Evolutionary conservation across 2,888 invertebrate species (phyloP).

Genomic region (Tinea pellionella): DNA sequence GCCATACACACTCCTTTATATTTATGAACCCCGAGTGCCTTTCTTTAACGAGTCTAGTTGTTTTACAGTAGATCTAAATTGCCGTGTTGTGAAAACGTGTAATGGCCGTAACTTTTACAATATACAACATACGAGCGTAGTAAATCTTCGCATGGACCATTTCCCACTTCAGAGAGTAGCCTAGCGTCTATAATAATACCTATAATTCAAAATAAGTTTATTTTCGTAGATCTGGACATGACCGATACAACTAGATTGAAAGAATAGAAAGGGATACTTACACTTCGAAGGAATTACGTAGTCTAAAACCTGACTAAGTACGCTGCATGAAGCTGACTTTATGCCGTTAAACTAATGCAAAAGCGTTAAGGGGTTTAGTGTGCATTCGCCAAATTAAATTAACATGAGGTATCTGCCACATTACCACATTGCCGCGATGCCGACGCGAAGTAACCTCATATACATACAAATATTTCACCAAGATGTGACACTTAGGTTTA

Average conservation of each 20-base stretch:
- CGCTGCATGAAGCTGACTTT: no score
- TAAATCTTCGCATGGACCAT: neutral
- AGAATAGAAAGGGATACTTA: no score
- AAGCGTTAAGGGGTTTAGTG: neutral
- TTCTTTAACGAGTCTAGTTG: slow-evolving; percentile 11
- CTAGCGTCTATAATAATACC: neutral
- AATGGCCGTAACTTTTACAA: slow-evolving; percentile 3
- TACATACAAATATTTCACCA: slow-evolving; percentile 7
- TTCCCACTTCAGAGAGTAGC: neutral
- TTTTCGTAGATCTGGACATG: neutral
- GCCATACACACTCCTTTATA: slow-evolving; percentile 14
- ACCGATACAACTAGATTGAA: neutral
- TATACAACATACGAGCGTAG: slow-evolving; percentile 5
- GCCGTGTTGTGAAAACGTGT: neutral
- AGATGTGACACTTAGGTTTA: slow-evolving; percentile 4
- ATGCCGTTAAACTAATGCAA: neutral
- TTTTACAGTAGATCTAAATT: slow-evolving; percentile 1
- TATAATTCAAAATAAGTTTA: neutral
- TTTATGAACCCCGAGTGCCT: slow-evolving; percentile 12
- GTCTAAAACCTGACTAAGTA: no score
- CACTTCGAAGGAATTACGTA: no score
- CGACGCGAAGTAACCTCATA: neutral
- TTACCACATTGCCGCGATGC: no score
- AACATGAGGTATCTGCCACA: slow-evolving; percentile 11
- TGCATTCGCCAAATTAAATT: slow-evolving; percentile 8